Evolutionary conservation across 53 echinoderm and acorn worm species (phyloP).

Genomic region (Apostichopus leukothele): DNA sequence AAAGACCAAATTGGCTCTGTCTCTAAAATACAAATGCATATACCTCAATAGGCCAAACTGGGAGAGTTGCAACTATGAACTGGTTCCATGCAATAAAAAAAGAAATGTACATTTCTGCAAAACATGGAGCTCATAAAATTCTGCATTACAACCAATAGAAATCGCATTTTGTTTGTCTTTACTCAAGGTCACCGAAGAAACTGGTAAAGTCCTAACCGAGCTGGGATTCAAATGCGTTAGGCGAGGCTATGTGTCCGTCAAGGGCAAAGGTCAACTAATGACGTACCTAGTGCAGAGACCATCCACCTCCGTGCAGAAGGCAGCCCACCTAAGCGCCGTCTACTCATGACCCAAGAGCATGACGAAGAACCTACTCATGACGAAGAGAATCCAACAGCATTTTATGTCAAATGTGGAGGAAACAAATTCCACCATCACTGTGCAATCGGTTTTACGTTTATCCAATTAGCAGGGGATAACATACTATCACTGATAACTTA

Average conservation of each 20-base stretch:
- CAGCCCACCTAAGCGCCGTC: constrained; percentile 26
- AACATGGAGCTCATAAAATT: neutral
- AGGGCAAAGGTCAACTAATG: constrained; percentile 90
- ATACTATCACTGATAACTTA: too few species aligned
- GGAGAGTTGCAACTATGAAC: too few species aligned
- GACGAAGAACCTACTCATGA: neutral
- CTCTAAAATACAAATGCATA: too few species aligned
- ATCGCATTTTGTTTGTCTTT: neutral
- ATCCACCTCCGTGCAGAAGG: constrained; percentile 14
- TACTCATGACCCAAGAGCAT: constrained; percentile 12
- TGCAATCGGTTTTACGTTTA: too few species aligned
- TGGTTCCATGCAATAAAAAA: neutral
- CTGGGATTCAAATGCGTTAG: constrained; percentile 80
- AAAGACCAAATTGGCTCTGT: too few species aligned
- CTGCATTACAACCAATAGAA: too few species aligned
- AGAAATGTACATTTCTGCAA: neutral
- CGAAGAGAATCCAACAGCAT: too few species aligned
- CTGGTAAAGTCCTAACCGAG: constrained; percentile 76
- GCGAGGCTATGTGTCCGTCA: constrained; percentile 81
- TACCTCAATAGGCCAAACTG: too few species aligned
- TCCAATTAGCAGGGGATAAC: too few species aligned
- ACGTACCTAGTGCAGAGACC: constrained; percentile 82
- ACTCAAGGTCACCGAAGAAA: constrained; percentile 85
- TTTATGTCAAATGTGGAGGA: too few species aligned
- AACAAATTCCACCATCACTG: too few species aligned